These are phyloP conservation scores for Megamerina dolium DNA, from an alignment of 2,888 invertebrate genomes.

Conservation along the genomic window DNA sequence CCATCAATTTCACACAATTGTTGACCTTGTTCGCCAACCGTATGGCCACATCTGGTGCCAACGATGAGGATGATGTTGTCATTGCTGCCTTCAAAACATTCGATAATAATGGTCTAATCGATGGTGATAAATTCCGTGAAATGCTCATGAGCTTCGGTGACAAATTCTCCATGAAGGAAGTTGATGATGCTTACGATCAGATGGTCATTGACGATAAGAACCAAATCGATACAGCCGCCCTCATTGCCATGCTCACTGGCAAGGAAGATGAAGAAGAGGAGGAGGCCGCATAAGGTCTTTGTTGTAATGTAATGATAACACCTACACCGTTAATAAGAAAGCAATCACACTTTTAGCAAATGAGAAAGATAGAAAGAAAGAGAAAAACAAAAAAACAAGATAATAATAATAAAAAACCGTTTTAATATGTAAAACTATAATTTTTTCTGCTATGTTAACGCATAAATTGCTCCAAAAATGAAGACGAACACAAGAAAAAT, in stretches of 20 bases:
- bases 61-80: constrained; percentile 88
- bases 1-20: constrained; percentile 93
- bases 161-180: constrained; percentile 82
- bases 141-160: constrained; percentile 91
- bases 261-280: constrained; percentile 78
- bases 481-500: too few species aligned
- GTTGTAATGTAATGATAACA: constrained; percentile 1
- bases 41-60: constrained; percentile 82
- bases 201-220: constrained; percentile 89
- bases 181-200: constrained; percentile 88
- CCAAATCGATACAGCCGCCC: constrained; percentile 79
- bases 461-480: too few species aligned
- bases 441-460: too few species aligned
- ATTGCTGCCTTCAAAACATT: constrained; percentile 88
- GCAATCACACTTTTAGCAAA: constrained; percentile 16
- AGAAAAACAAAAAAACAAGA: constrained; percentile 30
- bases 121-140: constrained; percentile 83
- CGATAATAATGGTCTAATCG: constrained; percentile 82
- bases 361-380: not conserved
- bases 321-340: constrained; percentile 8
- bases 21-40: constrained; percentile 86
- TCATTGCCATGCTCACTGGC: constrained; percentile 84
- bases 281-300: constrained; percentile 50
- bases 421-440: constrained; percentile 20
- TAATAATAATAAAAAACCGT: constrained; percentile 37